Evolutionary conservation across 2,113 vertebrate species (phyloP), one percentile per base, ranked within the genome.

Genomic region (Megalops atlanticus): DNA sequence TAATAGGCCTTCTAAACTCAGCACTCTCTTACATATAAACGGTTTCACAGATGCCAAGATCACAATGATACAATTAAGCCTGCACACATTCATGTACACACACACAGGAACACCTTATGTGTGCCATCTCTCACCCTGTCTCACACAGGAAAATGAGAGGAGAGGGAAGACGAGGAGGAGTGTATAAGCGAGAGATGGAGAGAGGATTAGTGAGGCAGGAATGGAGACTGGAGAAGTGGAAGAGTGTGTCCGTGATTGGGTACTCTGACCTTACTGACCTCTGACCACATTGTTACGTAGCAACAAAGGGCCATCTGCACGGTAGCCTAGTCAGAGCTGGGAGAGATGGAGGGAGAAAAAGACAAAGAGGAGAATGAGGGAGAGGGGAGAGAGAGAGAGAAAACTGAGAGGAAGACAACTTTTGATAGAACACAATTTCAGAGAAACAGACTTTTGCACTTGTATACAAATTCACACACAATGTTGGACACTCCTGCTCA

Each of bases 251-350:
- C 80, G 83, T 90, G 87, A 86, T 78, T 85, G 86, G 89, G 87
- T 88, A 82, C 87, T 86, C 86, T 91, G 90, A 94, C 92, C 93
- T 91, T 88, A 85, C 10, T 74, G 78, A 80, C 78, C 70, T 45
- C 43, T 3, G 43, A 90, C 82, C 84, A 90, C 84, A 93, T 95
- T 94, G 93, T 94, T 89, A 90, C 86, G 85, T 84, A 86, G 86
- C 89, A 94, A 95, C 94, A 94, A 95, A 93, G 92, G 93, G 86
- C 93, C 94, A 95, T 95, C 94, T 95, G 94, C 94, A 92, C 88
- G 81, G 90, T 88, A 94, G 93, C 91, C 87, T 88, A 82, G 88
- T 89, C 88, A 80, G 83, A 92, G 89, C 89, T 85, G 83, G 84
- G 89, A 88, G 89, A 91, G 87, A 85, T 39, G 8, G 87, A 86